Conservation (phyloP, 2,113 vertebrate species). For the Petrocephalus microphthalmus region DNA sequence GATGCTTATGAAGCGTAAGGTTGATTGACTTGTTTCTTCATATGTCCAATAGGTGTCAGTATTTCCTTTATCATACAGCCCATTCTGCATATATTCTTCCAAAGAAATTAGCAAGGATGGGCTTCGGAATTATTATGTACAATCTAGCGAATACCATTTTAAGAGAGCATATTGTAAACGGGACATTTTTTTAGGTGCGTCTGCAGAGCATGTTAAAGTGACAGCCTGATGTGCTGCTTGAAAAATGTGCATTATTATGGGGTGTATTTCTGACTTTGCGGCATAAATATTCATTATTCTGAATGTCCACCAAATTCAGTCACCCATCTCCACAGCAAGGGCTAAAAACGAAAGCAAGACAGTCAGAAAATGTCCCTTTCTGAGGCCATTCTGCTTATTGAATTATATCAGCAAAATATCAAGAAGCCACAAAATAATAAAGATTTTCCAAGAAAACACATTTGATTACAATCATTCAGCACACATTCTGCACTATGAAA, state of each 20-base stretch:
- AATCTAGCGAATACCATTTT: slow-evolving; percentile 57
- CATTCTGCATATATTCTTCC: slow-evolving; percentile 22
- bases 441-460: slow-evolving; percentile 44
- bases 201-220: slow-evolving; percentile 59
- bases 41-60: slow-evolving; percentile 69
- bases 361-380: slow-evolving; percentile 49
- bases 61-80: slow-evolving; percentile 60
- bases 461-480: slow-evolving; percentile 35
- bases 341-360: slow-evolving; percentile 50
- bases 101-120: slow-evolving; percentile 32
- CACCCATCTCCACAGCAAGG: slow-evolving; percentile 28
- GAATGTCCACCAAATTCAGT: slow-evolving; percentile 53
- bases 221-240: slow-evolving; percentile 48
- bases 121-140: slow-evolving; percentile 31
- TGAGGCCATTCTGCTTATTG: slow-evolving; percentile 52
- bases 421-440: slow-evolving; percentile 56
- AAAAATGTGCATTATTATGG: slow-evolving; percentile 64
- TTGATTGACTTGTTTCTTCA: background rate
- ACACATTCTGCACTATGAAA: slow-evolving; percentile 54
- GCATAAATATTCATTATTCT: slow-evolving; percentile 60
- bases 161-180: slow-evolving; percentile 62
- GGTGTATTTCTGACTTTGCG: slow-evolving; percentile 53
- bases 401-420: slow-evolving; percentile 49
- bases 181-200: slow-evolving; percentile 59
- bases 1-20: background rate